Percentiles rank a stretch among this genome's conserved stretches.
Conservation (phyloP, 2,888 invertebrate genomes). For the Temnothorax unifasciatus region DNA sequence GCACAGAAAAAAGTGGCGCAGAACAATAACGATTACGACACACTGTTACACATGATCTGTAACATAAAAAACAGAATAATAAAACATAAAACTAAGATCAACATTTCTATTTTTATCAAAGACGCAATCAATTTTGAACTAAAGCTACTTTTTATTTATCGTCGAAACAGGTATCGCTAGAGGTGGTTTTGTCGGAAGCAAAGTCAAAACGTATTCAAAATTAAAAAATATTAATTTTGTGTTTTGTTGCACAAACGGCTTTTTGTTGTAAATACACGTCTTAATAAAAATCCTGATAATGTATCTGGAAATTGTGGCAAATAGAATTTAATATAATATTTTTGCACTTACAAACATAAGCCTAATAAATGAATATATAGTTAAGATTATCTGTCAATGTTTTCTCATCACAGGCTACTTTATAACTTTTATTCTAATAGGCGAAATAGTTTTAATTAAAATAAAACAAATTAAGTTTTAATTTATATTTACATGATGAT, state of each 20-base stretch:
- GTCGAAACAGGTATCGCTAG: not conserved
- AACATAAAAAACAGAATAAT: not conserved
- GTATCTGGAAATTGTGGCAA: not conserved
- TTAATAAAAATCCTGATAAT: not conserved
- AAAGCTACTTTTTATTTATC: not conserved
- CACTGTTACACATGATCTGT: too few species aligned
- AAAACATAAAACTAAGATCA: not conserved
- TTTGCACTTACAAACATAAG: too few species aligned
- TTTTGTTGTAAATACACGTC: not conserved
- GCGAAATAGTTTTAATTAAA: not conserved
- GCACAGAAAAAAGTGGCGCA: too few species aligned
- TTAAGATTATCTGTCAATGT: not conserved
- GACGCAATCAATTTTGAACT: not conserved
- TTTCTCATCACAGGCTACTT: not conserved
- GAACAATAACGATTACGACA: too few species aligned
- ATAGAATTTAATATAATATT: too few species aligned
- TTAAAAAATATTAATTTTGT: not conserved
- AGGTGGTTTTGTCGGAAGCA: not conserved
- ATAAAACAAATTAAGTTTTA: not conserved
- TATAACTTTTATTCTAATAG: not conserved
- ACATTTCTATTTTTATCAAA: not conserved
- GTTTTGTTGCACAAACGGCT: not conserved
- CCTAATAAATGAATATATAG: too few species aligned
- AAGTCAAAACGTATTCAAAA: not conserved
- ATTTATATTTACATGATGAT: not conserved